Evolutionary conservation across 2,888 invertebrate species (phyloP), one percentile per base, ranked within the genome.

Genomic region (Stenurella melanura): DNA sequence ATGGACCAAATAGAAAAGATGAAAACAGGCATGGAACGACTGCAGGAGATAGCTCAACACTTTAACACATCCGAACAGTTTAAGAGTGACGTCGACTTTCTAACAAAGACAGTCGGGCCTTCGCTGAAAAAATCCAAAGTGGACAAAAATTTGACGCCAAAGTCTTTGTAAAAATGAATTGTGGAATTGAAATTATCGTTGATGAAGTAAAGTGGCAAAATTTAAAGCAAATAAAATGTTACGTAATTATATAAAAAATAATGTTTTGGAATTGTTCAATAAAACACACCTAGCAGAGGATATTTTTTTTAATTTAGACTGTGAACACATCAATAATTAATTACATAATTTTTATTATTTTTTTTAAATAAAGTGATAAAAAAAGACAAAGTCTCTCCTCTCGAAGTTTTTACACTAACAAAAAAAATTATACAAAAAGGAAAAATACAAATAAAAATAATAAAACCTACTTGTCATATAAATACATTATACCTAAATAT

Each of bases 1-100:
- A 69, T 84, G 54, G 83, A 83, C 56, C 86, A 86, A 78, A 84
- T 86, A 9, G 76, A 83, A 58, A 86, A 84, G 77, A 85, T 86
- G 86, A 86, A 85, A 74, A 81, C 80, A 10, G 85, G 86, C 11
- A 80, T 86, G 77, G 80, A 85, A 77, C 77, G 85, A 15, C 74
- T 86, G 6, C 85, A 86, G 69, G 83, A 86, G 75, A 83, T 86
- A 54, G 84, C 85, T 0, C 80, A 83, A 19, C 84, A 84, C 58
- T 85, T 86, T 73, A 84, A 83, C 71, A 81, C 81, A 64, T 82
- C 84, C 0, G 83, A 85, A 58, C 80, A 78, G 38, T 86, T 85
- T 70, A 82, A 79, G 42, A 82, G 85, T 73, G 85, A 86, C 68
- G 75, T 86, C 1, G 83, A 85, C 17, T 85, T 78, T 70, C 74